Evolutionary conservation across 2,888 invertebrate genomes (phyloP).

Genomic region (Phengaris arion): DNA sequence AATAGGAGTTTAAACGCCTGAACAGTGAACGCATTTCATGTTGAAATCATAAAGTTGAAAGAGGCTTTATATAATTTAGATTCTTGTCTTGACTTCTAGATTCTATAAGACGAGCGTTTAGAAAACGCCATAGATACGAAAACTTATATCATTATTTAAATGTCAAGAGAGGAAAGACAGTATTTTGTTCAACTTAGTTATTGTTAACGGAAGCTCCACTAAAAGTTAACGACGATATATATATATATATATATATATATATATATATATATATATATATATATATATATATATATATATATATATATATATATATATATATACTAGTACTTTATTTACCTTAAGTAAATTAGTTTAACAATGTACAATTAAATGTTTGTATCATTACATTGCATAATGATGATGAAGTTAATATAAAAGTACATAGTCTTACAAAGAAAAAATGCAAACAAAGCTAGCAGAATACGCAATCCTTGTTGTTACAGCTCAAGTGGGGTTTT

Average conservation of each 20-base stretch:
- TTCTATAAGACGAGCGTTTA: neutral
- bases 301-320: too few species aligned
- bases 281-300: too few species aligned
- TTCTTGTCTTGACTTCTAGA: too few species aligned
- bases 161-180: neutral
- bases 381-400: neutral
- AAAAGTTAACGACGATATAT: too few species aligned
- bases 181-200: neutral
- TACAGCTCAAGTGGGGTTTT: constrained; percentile 30
- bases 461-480: constrained; percentile 17
- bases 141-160: neutral
- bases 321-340: too few species aligned
- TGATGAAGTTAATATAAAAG: neutral
- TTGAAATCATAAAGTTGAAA: neutral
- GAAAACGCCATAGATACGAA: neutral
- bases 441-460: constrained; percentile 17
- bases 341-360: neutral
- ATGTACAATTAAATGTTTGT: neutral
- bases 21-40: neutral
- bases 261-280: too few species aligned
- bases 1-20: too few species aligned
- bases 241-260: too few species aligned
- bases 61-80: neutral
- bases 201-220: too few species aligned
- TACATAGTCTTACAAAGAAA: neutral